phyloP scores from a whole-genome alignment of 2,113 vertebrate species.

The Labrus mixtus region DNA sequence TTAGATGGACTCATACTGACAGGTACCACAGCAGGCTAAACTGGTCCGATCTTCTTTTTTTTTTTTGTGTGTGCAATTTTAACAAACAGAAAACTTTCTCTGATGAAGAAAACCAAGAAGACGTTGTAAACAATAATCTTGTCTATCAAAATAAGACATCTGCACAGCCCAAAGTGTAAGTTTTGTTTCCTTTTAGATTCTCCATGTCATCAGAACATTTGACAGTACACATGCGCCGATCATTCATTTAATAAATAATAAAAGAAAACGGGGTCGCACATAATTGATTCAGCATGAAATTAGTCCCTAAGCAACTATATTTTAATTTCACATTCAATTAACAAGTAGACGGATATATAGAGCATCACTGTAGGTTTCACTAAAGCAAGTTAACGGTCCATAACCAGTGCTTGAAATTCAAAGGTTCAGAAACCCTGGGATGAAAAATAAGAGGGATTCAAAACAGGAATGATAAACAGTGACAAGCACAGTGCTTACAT shows the following conservation, averaged over 20 bases:
- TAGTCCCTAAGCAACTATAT: neutral
- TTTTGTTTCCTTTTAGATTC: too few relatives aligned
- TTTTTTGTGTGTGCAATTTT: too few relatives aligned
- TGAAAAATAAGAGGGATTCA: too few relatives aligned
- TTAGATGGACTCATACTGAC: neutral
- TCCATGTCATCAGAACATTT: too few relatives aligned
- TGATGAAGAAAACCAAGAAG: neutral
- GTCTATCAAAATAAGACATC: too few relatives aligned
- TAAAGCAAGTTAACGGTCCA: neutral
- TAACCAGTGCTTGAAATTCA: neutral
- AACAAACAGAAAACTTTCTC: neutral
- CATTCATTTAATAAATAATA: neutral
- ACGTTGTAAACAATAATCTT: too few relatives aligned
- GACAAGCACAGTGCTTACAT: neutral
- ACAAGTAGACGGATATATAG: slow-evolving; percentile 3
- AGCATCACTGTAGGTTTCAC: neutral
- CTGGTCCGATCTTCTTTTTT: neutral
- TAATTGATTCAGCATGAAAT: slow-evolving; percentile 11
- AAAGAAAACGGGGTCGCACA: neutral
- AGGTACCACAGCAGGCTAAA: neutral
- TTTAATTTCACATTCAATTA: slow-evolving; percentile 3
- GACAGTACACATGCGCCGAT: neutral
- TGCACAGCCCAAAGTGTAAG: too few relatives aligned
- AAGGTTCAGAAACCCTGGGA: too few relatives aligned
- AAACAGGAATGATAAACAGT: neutral